These are phyloP conservation scores for Ylistrum balloti DNA, from an alignment of 1,140 invertebrate genomes.

Conservation along the genomic window DNA sequence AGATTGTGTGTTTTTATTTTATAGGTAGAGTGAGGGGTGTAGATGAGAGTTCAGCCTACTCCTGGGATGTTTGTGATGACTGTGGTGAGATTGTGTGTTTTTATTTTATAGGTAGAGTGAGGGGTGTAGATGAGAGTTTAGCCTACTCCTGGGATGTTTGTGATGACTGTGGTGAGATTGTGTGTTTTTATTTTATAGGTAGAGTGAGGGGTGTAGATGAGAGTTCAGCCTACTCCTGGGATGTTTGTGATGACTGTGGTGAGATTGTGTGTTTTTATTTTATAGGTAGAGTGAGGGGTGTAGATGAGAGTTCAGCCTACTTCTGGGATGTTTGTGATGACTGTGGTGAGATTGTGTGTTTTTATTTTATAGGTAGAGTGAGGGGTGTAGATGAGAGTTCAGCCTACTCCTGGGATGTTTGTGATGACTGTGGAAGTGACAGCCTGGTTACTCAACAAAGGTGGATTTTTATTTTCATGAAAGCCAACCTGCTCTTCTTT, in stretches of 20 bases:
- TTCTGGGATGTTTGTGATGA: constrained; percentile 61
- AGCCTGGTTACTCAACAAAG: constrained; percentile 52
- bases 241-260: constrained; percentile 46
- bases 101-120: constrained; percentile 55
- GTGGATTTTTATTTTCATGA: background rate
- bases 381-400: constrained; percentile 65
- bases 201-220: constrained; percentile 63
- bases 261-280: background rate
- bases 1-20: too few relatives aligned
- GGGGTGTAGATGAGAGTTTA: constrained; percentile 64
- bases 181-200: constrained; percentile 48
- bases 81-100: too few relatives aligned
- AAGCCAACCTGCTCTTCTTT: too few relatives aligned
- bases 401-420: constrained; percentile 68
- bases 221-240: constrained; percentile 66
- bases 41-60: too few relatives aligned
- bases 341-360: too few relatives aligned
- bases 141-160: constrained; percentile 66
- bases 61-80: too few relatives aligned
- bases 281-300: constrained; percentile 56
- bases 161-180: too few relatives aligned
- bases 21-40: too few relatives aligned
- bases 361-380: constrained; percentile 54
- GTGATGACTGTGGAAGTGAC: constrained; percentile 64
- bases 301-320: constrained; percentile 68